Evolutionary conservation across 2,113 vertebrate species (phyloP).

Genomic region (Lagopus muta): DNA sequence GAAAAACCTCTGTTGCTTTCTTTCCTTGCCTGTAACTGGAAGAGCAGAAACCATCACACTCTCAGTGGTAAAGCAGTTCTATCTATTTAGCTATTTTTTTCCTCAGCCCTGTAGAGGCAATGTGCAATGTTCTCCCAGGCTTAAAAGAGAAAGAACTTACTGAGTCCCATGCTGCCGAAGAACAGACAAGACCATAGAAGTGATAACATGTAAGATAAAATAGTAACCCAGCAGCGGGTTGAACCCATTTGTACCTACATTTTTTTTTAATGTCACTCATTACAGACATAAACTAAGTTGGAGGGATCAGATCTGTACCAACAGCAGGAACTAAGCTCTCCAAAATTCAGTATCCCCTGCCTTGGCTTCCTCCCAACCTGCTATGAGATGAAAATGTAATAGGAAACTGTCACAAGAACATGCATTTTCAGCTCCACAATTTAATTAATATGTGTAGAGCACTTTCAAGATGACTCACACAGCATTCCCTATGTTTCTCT

Average conservation of each 20-base stretch:
- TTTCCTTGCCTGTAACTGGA: neutral
- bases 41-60: neutral
- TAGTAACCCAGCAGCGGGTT: neutral
- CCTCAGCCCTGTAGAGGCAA: neutral
- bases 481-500: neutral
- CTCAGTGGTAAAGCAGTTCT: neutral
- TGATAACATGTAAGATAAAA: constrained; percentile 2
- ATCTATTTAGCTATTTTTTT: neutral
- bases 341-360: neutral
- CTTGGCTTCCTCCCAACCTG: neutral
- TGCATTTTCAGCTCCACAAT: neutral
- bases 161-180: neutral
- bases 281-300: constrained; percentile 4
- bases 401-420: neutral
- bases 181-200: neutral
- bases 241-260: neutral
- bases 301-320: neutral
- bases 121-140: neutral
- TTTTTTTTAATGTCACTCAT: constrained; percentile 7
- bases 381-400: neutral
- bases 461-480: neutral
- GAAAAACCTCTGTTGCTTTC: neutral
- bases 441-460: constrained; percentile 14
- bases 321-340: neutral
- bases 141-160: constrained; percentile 5